These are phyloP conservation scores for Phrynocephalus guinanensis DNA, from an alignment of 2,797 vertebrate genomes.

Conservation along the genomic window DNA sequence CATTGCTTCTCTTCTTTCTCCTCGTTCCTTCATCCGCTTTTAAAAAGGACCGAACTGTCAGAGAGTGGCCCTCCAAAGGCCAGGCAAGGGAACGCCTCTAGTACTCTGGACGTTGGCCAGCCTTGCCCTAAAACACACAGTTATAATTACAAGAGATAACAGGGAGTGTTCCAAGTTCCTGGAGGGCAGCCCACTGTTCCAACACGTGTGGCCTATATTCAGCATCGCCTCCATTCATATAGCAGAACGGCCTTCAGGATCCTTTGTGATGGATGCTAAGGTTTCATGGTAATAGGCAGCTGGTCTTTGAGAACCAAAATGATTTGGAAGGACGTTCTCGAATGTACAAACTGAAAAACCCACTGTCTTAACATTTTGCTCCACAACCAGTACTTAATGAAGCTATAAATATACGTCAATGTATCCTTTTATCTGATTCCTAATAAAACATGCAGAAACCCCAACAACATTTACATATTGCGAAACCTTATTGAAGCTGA, in stretches of 20 bases:
- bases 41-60: no score
- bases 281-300: background rate
- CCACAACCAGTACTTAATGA: background rate
- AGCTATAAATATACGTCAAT: background rate
- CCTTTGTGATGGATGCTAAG: background rate
- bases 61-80: no score
- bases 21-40: no score
- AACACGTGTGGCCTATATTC: background rate
- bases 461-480: background rate
- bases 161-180: background rate
- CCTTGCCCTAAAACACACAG: no score
- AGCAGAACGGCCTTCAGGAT: background rate
- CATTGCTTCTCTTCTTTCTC: no score
- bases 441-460: background rate
- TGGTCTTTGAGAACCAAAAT: background rate
- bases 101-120: no score
- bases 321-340: no score
- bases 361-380: background rate
- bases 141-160: background rate
- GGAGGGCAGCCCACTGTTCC: background rate
- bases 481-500: background rate
- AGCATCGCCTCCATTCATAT: no score
- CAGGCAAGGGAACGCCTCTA: background rate
- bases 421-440: background rate
- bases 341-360: background rate